Evolutionary conservation across 2,888 invertebrate genomes (phyloP).

Genomic region (Yponomeuta sedellus): DNA sequence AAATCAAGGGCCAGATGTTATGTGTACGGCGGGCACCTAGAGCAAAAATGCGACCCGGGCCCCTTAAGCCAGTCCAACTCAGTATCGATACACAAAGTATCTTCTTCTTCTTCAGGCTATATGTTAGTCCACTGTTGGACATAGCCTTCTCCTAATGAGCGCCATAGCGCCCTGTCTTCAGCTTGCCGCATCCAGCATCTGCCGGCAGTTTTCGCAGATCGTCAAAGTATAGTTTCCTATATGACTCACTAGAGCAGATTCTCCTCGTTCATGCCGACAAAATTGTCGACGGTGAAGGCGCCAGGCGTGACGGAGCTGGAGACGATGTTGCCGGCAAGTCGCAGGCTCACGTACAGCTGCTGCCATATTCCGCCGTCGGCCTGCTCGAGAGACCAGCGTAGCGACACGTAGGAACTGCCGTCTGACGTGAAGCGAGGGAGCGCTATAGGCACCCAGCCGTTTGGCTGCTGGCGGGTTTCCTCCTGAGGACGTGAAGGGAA

Average conservation of each 20-base stretch:
- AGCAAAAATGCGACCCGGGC: too few relatives aligned
- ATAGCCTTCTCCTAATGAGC: too few relatives aligned
- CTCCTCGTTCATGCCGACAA: conserved; percentile 70
- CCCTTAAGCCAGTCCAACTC: too few relatives aligned
- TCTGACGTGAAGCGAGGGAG: conserved; percentile 72
- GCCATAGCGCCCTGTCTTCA: too few relatives aligned
- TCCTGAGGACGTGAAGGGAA: conserved; percentile 39
- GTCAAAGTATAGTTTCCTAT: too few relatives aligned
- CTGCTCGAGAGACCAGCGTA: conserved; percentile 55
- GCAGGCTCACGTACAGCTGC: conserved; percentile 53
- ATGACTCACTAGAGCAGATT: conserved; percentile 52
- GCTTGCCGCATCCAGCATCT: too few relatives aligned
- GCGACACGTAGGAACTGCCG: conserved; percentile 60
- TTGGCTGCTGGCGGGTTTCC: conserved; percentile 66
- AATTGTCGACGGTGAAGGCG: conserved; percentile 76
- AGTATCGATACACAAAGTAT: too few relatives aligned
- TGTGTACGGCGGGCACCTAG: too few relatives aligned
- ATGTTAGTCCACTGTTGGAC: too few relatives aligned
- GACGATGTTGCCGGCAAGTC: conserved; percentile 41
- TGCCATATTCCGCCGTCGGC: conserved; percentile 70
- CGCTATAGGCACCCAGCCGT: conserved; percentile 83
- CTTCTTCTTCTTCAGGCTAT: too few relatives aligned
- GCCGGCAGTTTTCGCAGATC: too few relatives aligned
- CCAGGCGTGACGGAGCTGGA: conserved; percentile 72
- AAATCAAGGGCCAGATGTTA: too few relatives aligned